A percentile compares a stretch with the other conserved stretches of the same genome.
Conservation (phyloP, 2,113 vertebrate species). For the Chionomys nivalis region DNA sequence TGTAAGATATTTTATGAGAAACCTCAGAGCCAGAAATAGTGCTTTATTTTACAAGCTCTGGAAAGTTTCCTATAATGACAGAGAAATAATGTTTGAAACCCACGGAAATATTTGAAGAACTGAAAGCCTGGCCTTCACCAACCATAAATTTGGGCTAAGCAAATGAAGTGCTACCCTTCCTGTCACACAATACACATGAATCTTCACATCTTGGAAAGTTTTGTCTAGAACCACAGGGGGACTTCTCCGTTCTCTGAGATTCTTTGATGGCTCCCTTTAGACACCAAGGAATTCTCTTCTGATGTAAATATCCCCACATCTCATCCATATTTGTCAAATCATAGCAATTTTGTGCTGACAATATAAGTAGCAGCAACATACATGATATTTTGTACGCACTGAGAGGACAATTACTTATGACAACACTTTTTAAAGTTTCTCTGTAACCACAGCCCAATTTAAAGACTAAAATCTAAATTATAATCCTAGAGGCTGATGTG, state of each 20-base stretch:
- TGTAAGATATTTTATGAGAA: slow-evolving; percentile 56
- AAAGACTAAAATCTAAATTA: not conserved
- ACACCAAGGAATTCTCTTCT: slow-evolving; percentile 17
- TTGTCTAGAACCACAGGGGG: not conserved
- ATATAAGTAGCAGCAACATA: not conserved
- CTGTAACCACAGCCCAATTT: fast-evolving
- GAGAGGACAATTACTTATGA: not conserved
- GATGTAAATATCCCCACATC: not conserved
- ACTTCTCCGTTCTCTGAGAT: not conserved
- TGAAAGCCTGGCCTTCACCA: not conserved
- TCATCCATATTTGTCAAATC: not conserved
- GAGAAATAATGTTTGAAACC: slow-evolving; percentile 49
- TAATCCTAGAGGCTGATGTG: not conserved
- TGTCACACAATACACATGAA: not conserved
- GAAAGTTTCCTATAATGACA: slow-evolving; percentile 54
- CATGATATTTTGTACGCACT: not conserved
- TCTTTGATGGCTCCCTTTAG: not conserved
- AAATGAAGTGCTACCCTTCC: not conserved
- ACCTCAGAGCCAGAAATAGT: slow-evolving; percentile 31
- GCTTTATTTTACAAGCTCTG: slow-evolving; percentile 59
- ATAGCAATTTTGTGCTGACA: not conserved
- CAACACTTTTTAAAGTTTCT: not conserved
- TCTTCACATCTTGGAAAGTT: slow-evolving; percentile 37
- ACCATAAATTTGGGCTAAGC: not conserved
- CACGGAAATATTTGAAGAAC: slow-evolving; percentile 49